phyloP scores from a whole-genome alignment of 53 echinoderm and acorn worm genomes.

The Patiria pectinifera region DNA sequence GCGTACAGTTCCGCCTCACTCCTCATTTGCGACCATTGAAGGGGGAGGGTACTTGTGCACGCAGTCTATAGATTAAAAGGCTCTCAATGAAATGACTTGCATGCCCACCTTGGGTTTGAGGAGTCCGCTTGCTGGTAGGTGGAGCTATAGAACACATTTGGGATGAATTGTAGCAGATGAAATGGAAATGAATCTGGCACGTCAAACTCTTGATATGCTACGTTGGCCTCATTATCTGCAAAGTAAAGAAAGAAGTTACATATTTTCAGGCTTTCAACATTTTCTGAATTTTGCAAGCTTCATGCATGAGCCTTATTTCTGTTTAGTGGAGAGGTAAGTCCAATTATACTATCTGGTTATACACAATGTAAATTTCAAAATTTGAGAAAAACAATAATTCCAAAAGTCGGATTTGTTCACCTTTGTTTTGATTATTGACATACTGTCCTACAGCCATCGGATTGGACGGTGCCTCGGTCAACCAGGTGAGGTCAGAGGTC shows the following conservation, averaged over 20 bases:
- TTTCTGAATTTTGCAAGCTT: neutral
- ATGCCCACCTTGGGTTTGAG: constrained; percentile 20
- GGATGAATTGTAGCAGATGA: constrained; percentile 81
- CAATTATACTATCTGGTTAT: too few relatives aligned
- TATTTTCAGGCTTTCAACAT: too few relatives aligned
- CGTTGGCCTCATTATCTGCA: constrained; percentile 86
- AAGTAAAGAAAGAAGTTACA: neutral
- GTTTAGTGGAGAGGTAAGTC: too few relatives aligned
- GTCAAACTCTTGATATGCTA: constrained; percentile 93
- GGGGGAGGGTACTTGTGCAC: too few relatives aligned
- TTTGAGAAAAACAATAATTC: neutral
- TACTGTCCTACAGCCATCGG: constrained; percentile 94
- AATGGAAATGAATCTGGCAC: constrained; percentile 83
- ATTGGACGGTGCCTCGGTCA: constrained; percentile 74
- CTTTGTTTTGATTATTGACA: constrained; percentile 93
- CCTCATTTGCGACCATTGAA: too few relatives aligned
- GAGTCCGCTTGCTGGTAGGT: constrained; percentile 47
- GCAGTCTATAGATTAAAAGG: too few relatives aligned
- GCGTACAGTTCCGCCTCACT: too few relatives aligned
- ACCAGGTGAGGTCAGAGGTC: constrained; percentile 86
- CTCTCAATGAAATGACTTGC: neutral
- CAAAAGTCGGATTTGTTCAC: constrained; percentile 31
- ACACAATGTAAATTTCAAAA: too few relatives aligned
- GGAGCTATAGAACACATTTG: constrained; percentile 84
- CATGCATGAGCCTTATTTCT: too few relatives aligned